Evolutionary conservation across 2,888 invertebrate species (phyloP).

Genomic region (Sinelater perroti): DNA sequence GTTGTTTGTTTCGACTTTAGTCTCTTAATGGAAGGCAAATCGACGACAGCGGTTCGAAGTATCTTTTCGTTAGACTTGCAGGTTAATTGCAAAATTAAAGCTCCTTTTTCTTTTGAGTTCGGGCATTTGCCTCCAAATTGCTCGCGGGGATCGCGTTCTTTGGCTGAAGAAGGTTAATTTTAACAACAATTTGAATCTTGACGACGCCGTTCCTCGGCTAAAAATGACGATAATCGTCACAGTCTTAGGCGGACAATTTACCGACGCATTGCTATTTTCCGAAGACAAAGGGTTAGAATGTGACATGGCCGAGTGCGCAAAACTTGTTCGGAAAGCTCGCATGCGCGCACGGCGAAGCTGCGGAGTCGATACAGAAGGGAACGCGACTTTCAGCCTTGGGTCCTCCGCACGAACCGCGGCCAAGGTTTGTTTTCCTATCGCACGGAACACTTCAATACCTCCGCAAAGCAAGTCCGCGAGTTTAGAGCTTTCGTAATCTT

Average conservation of each 20-base stretch:
- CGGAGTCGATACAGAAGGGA: constrained; percentile 30
- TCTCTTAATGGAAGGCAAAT: background rate
- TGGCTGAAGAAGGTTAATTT: constrained; percentile 25
- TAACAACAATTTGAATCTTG: constrained; percentile 28
- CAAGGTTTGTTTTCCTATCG: constrained; percentile 31
- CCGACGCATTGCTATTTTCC: constrained; percentile 7
- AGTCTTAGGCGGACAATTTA: constrained; percentile 24
- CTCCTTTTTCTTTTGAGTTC: constrained; percentile 12
- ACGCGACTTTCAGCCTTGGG: constrained; percentile 29
- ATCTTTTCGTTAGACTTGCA: constrained; percentile 2
- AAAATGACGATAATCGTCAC: constrained; percentile 16
- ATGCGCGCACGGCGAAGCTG: constrained; percentile 26
- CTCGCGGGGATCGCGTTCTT: constrained; percentile 12
- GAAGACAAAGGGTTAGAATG: constrained; percentile 31
- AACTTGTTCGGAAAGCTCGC: constrained; percentile 30
- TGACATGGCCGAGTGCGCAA: constrained; percentile 22
- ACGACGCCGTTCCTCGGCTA: constrained; percentile 13
- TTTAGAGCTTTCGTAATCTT: constrained; percentile 40
- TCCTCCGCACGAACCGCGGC: constrained; percentile 1
- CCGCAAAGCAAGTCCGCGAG: constrained; percentile 33
- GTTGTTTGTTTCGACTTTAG: constrained; percentile 11
- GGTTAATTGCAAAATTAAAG: constrained; percentile 5
- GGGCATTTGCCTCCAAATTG: constrained; percentile 19
- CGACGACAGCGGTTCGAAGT: background rate
- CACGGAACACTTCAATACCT: constrained; percentile 21